These are phyloP conservation scores for Scelioninae gen. 1 DNA, from an alignment of 2,888 invertebrate species.

Conservation along the genomic window DNA sequence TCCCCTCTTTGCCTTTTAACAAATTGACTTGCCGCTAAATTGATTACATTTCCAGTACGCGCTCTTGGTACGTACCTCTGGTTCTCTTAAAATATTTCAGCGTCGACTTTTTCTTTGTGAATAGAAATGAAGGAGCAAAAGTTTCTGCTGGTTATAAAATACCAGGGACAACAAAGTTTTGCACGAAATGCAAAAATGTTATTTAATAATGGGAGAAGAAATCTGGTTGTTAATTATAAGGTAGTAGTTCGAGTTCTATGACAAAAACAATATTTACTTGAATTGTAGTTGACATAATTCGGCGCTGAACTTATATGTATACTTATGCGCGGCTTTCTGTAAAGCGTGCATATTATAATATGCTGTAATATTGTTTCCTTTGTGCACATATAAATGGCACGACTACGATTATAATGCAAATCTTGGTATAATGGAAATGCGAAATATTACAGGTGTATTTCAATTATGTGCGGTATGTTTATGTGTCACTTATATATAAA, in stretches of 20 bases:
- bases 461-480: constrained; percentile 39
- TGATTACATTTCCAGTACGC: constrained; percentile 62
- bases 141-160: constrained; percentile 35
- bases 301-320: neutral
- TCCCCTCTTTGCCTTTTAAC: constrained; percentile 59
- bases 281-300: constrained; percentile 20
- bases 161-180: constrained; percentile 40
- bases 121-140: constrained; percentile 52
- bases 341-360: constrained; percentile 39
- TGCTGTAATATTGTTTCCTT: constrained; percentile 48
- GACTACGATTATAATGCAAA: constrained; percentile 54
- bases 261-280: constrained; percentile 10
- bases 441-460: constrained; percentile 49
- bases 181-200: constrained; percentile 1
- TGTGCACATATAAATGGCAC: constrained; percentile 34
- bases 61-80: constrained; percentile 35
- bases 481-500: neutral
- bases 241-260: neutral
- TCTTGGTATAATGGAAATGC: constrained; percentile 42
- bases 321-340: constrained; percentile 16
- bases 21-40: constrained; percentile 65
- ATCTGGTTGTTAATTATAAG: constrained; percentile 36
- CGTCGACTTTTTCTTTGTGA: constrained; percentile 59
- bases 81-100: constrained; percentile 48
- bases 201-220: constrained; percentile 22